A percentile compares a stretch with the other conserved stretches of the same genome.
phyloP scores from a whole-genome alignment of 1,140 invertebrate species.

The Rhagoletis zephyria region DNA sequence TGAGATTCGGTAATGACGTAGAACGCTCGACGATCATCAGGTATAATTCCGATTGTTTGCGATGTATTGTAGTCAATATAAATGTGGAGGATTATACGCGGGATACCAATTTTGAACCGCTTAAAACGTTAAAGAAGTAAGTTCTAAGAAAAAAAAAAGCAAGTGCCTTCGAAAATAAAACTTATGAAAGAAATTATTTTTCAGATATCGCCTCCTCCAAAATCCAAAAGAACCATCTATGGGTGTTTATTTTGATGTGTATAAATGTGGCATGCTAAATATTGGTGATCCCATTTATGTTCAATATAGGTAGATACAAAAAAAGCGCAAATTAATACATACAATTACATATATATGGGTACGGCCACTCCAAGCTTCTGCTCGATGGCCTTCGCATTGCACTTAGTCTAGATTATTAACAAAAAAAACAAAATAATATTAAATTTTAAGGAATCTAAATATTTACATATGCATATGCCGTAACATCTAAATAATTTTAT shows the following conservation, averaged over 20 bases:
- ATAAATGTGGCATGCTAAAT: slow-evolving; percentile 24
- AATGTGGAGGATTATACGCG: slow-evolving; percentile 75
- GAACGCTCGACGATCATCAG: slow-evolving; percentile 58
- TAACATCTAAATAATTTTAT: no score
- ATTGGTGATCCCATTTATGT: slow-evolving; percentile 56
- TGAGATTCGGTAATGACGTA: slow-evolving; percentile 64
- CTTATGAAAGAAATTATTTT: neutral
- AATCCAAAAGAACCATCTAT: slow-evolving; percentile 54
- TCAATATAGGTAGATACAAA: neutral
- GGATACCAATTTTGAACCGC: slow-evolving; percentile 74
- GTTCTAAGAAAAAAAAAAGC: neutral
- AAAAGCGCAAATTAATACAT: neutral
- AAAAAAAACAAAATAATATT: no score
- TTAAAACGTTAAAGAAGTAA: slow-evolving; percentile 73
- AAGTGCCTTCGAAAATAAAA: no score
- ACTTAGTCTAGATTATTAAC: no score
- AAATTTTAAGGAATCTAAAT: no score
- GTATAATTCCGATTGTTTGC: slow-evolving; percentile 62
- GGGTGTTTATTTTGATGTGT: slow-evolving; percentile 57
- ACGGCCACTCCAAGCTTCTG: no score
- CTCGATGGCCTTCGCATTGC: no score
- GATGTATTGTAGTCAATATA: slow-evolving; percentile 76
- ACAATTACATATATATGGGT: no score
- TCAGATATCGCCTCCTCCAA: slow-evolving; percentile 52
- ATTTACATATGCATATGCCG: no score